phyloP scores from a whole-genome alignment of 2,113 vertebrate species.

The Serranochromis macrocephalus region DNA sequence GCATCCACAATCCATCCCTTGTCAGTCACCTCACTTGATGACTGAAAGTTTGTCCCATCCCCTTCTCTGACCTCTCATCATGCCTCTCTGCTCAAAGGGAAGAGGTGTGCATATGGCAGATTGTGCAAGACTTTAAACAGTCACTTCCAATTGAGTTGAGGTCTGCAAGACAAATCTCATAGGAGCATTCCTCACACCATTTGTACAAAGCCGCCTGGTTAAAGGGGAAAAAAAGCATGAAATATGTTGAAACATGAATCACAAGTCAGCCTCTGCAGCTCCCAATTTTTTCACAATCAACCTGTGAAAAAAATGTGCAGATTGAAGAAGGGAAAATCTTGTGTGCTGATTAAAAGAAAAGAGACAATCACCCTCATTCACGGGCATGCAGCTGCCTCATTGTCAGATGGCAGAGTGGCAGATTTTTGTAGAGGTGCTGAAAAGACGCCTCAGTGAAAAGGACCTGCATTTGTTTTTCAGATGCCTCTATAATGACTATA shows the following conservation, averaged over 20 bases:
- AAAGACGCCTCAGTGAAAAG: constrained; percentile 67
- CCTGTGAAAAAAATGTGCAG: constrained; percentile 6
- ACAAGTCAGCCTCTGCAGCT: background rate
- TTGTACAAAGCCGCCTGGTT: background rate
- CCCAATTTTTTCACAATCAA: constrained; percentile 5
- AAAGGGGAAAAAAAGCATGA: background rate
- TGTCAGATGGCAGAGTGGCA: constrained; percentile 48
- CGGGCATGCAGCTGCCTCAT: constrained; percentile 82
- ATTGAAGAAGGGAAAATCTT: constrained; percentile 30
- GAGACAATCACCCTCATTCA: constrained; percentile 66
- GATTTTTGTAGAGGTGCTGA: constrained; percentile 60
- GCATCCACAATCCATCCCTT: background rate
- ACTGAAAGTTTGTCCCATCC: background rate
- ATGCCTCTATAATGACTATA: constrained; percentile 72
- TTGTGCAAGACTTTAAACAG: constrained; percentile 25
- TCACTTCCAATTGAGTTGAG: constrained; percentile 10
- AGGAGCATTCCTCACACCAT: background rate
- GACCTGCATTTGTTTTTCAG: constrained; percentile 66
- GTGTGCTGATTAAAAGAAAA: constrained; percentile 40
- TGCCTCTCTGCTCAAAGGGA: background rate
- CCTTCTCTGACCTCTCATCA: constrained; percentile 2
- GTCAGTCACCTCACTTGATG: constrained; percentile 20
- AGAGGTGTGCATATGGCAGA: background rate
- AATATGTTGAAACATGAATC: constrained; percentile 14
- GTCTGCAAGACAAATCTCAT: constrained; percentile 2